Conservation (phyloP, 2,113 vertebrate genomes). For the Jacana jacana region DNA sequence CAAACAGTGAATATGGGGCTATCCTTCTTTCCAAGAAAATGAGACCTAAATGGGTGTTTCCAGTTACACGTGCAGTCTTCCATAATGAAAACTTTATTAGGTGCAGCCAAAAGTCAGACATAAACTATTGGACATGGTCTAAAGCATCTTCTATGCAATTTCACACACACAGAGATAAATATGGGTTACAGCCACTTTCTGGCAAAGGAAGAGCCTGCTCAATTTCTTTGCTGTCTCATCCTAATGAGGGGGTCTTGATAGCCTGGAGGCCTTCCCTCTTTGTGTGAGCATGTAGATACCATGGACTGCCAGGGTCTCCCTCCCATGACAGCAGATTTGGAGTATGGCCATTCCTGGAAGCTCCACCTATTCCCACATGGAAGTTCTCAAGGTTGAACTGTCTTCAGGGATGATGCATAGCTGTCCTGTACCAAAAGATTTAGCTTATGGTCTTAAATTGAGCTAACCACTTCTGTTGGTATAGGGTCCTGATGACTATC, state of each 20-base stretch:
- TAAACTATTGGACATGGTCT: background rate
- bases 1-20: background rate
- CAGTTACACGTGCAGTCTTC: background rate
- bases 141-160: background rate
- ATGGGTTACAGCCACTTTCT: background rate
- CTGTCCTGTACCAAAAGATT: background rate
- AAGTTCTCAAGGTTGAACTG: background rate
- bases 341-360: background rate
- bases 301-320: background rate
- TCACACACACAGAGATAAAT: background rate
- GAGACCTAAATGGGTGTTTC: background rate
- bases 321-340: background rate
- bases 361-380: accelerated
- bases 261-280: background rate
- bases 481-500: background rate
- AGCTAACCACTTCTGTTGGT: background rate
- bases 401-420: background rate
- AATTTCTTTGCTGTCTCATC: background rate
- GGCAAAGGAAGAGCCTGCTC: background rate
- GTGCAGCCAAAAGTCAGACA: background rate
- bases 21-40: background rate
- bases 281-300: accelerated
- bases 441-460: background rate
- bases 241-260: accelerated
- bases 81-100: background rate